Evolutionary conservation across 2,113 vertebrate genomes (phyloP), one percentile per base, ranked within the genome.

Genomic region (Thomomys bottae): DNA sequence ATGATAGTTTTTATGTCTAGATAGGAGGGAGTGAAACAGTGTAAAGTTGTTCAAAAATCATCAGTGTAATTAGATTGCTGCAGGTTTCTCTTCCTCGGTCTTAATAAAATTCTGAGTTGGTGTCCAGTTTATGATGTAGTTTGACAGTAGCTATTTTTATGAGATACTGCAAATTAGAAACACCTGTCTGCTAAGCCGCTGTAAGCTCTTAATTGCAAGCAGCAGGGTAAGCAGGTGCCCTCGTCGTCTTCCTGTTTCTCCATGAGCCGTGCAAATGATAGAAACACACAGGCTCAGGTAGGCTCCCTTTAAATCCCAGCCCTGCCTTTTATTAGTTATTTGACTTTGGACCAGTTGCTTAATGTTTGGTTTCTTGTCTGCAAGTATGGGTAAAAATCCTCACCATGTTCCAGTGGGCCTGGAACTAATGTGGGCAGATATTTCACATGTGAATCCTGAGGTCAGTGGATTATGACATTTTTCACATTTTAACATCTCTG

Each of bases 301-400:
- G 57, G 40, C 67, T 45, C 20, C 17, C 38, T 71, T 87, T 61
- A 80, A 68, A 42, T 1, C 28, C 61, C 59, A 14, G 0, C 28
- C 57, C 91, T 73, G 61, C 30, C 8, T 10, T 73, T 76, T 68
- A 32, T 63, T 89, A 30, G 36, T 78, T 73, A 70, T 54, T 92
- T 71, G 40, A 91, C 82, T 85, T 87, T 64, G 79, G 28, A 54
- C 59, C 40, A 17, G 24, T 70, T 72, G 23, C 32, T 61, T 91
- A 70, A 84, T 92, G 26, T 64, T 63, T 92, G 23, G 87, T 91
- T 91, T 73, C n/a, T 94, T 15, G 63, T 87, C 32, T 93, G 30
- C 45, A 88, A 94, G 34, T 61, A 71, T 87, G 75, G 14, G 42
- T 83, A 68, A 93, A 90, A 67, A 71, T 76, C 79, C 67, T 21